phyloP scores from a whole-genome alignment of 2,113 vertebrate genomes.

The Dinomys branickii region DNA sequence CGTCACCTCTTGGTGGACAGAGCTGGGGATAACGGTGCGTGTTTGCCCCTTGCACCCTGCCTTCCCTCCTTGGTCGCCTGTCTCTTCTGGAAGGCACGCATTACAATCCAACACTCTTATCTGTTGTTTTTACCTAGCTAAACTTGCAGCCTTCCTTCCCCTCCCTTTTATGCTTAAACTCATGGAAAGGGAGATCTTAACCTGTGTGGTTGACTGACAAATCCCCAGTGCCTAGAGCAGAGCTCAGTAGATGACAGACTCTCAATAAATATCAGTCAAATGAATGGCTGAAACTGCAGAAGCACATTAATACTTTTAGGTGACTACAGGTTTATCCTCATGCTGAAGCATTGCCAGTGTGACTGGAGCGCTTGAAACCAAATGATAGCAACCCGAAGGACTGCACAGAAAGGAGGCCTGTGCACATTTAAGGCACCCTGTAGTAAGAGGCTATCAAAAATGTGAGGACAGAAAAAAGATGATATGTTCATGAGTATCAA shows the following conservation, averaged over 20 bases:
- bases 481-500: background rate
- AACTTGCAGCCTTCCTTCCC: background rate
- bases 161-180: background rate
- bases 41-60: background rate
- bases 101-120: too few species aligned
- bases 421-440: background rate
- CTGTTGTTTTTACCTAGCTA: background rate
- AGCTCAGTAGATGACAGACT: background rate
- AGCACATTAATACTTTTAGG: background rate
- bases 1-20: background rate
- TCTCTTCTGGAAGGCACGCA: background rate
- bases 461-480: background rate
- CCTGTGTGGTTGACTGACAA: background rate
- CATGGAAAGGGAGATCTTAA: background rate
- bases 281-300: background rate
- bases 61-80: background rate
- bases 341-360: background rate
- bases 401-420: background rate
- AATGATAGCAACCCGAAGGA: background rate
- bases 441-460: background rate
- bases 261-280: background rate
- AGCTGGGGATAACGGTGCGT: background rate
- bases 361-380: background rate
- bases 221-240: background rate
- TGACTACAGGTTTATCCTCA: background rate